phyloP scores from a whole-genome alignment of 1,140 invertebrate species.

The Drosophila funebris region DNA sequence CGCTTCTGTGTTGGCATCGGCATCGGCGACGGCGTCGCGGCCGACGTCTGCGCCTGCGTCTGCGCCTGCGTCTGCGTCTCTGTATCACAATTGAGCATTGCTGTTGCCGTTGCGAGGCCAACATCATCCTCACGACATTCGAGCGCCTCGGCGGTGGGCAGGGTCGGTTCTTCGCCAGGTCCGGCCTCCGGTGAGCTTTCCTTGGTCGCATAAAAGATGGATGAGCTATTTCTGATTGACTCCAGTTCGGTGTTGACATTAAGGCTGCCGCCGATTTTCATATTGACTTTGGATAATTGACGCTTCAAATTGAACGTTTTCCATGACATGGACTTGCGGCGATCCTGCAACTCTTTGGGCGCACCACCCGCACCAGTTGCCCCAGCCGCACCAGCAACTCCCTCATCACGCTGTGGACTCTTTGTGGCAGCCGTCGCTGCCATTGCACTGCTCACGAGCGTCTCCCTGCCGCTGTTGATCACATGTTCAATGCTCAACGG shows the following conservation, averaged over 20 bases:
- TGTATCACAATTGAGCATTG: conserved; percentile 46
- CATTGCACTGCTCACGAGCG: conserved; percentile 32
- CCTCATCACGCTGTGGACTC: conserved; percentile 71
- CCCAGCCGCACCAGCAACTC: conserved; percentile 16
- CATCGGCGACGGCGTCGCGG: background rate
- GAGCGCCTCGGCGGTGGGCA: conserved; percentile 48
- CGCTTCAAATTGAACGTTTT: conserved; percentile 91
- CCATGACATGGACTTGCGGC: conserved; percentile 87
- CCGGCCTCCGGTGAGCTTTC: conserved; percentile 76
- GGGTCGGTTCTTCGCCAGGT: background rate
- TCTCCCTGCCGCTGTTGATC: conserved; percentile 58
- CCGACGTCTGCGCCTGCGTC: conserved; percentile 13
- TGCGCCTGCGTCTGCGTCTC: conserved; percentile 3
- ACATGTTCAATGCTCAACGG: conserved; percentile 41
- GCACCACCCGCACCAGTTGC: conserved; percentile 4
- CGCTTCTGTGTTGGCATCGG: conserved; percentile 45
- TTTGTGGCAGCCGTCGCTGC: conserved; percentile 50
- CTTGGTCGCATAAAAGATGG: conserved; percentile 84
- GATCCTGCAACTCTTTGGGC: conserved; percentile 72
- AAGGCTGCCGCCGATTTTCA: conserved; percentile 86
- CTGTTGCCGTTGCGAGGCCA: conserved; percentile 32
- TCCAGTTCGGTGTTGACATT: conserved; percentile 85
- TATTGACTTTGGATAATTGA: conserved; percentile 91
- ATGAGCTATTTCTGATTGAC: conserved; percentile 73
- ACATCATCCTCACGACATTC: conserved; percentile 56